phyloP scores from a whole-genome alignment of 2,113 vertebrate species.

The Pycnonotus jocosus region DNA sequence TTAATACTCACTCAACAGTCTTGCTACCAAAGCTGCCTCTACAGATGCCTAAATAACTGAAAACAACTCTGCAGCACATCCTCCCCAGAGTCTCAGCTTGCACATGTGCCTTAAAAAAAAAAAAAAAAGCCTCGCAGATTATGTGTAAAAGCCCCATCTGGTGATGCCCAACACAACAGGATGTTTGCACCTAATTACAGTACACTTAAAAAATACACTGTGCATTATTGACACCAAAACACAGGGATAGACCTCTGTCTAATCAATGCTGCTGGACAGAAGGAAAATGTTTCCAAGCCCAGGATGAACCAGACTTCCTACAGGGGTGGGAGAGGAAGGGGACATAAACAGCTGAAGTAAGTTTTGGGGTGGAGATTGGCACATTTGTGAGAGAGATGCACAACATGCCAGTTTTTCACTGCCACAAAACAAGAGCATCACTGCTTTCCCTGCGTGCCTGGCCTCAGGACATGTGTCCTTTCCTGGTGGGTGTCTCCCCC shows the following conservation, averaged over 20 bases:
- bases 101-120: background rate
- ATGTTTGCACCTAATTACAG: conserved; percentile 44
- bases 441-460: rapidly evolving
- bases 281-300: background rate
- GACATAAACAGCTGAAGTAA: background rate
- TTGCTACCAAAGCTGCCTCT: background rate
- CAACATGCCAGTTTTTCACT: background rate
- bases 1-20: conserved; percentile 22
- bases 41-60: conserved; percentile 24
- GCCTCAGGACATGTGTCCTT: background rate
- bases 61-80: background rate
- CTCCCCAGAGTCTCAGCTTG: conserved; percentile 17
- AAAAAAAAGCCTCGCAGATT: background rate
- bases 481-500: background rate
- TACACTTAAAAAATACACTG: conserved; percentile 3
- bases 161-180: conserved; percentile 33
- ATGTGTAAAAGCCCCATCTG: conserved; percentile 41
- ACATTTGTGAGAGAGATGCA: background rate
- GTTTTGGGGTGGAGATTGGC: background rate
- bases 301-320: background rate
- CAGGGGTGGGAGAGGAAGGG: background rate
- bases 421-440: background rate
- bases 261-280: background rate
- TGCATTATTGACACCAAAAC: conserved; percentile 10
- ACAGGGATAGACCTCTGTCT: background rate